A percentile compares a stretch with the other conserved stretches of the same genome.
phyloP scores from a whole-genome alignment of 2,888 invertebrate species.

The Eustalomyia histrio region DNA sequence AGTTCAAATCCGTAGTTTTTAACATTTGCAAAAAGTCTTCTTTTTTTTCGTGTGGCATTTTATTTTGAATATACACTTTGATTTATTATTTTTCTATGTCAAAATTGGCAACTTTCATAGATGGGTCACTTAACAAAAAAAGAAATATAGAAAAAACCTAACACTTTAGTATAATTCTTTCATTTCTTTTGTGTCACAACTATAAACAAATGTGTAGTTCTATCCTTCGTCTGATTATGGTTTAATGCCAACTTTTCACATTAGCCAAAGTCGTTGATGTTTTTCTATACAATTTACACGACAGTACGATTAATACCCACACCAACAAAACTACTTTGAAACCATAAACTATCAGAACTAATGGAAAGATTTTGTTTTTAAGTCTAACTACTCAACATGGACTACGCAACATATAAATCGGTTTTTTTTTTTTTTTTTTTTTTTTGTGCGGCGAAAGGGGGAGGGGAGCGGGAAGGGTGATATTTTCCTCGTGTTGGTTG shows the following conservation, averaged over 20 bases:
- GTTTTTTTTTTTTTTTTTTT: conserved; percentile 2
- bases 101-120: conserved; percentile 33
- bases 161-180: neutral
- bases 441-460: too few species aligned
- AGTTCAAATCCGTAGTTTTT: neutral
- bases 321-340: conserved; percentile 13
- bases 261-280: conserved; percentile 6
- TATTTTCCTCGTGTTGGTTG: neutral
- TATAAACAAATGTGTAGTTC: conserved; percentile 33
- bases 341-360: conserved; percentile 32
- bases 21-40: neutral
- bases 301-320: neutral
- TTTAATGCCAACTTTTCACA: conserved; percentile 41
- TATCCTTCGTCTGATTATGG: conserved; percentile 13
- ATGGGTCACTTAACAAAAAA: conserved; percentile 15
- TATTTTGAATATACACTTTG: conserved; percentile 7
- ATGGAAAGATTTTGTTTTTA: conserved; percentile 17
- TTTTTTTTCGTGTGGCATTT: neutral
- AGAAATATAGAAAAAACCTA: neutral
- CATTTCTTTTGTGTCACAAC: conserved; percentile 29
- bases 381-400: conserved; percentile 28
- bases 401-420: conserved; percentile 30
- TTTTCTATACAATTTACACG: neutral
- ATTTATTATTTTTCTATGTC: conserved; percentile 32
- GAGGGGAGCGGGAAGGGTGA: too few species aligned